Conservation (phyloP, 2,113 vertebrate species). For the Noturus placidus region DNA sequence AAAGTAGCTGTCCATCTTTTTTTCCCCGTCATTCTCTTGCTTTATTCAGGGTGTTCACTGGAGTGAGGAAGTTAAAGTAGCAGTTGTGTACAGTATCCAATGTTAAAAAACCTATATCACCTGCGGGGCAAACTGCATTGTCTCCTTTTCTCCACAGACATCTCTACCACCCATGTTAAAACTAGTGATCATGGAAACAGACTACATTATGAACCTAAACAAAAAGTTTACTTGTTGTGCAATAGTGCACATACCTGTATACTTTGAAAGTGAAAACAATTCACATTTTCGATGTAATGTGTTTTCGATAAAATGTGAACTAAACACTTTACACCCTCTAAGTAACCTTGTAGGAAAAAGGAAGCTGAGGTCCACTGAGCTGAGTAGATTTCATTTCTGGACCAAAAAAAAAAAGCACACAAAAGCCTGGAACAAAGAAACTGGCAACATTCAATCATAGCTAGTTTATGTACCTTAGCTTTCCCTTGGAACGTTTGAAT, state of each 20-base stretch:
- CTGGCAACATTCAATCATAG: no score
- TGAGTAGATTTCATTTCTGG: no score
- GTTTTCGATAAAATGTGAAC: no score
- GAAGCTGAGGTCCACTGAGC: no score
- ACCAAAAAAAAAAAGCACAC: no score
- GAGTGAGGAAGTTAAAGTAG: constrained; percentile 19
- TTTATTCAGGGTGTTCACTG: not conserved
- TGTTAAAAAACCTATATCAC: not conserved
- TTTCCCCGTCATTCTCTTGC: not conserved
- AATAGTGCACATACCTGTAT: not conserved
- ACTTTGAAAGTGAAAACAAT: not conserved
- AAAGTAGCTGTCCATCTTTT: constrained; percentile 49
- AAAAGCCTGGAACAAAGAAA: no score
- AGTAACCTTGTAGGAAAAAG: no score
- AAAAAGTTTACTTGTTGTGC: not conserved
- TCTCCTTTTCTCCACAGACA: not conserved
- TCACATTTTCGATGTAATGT: not conserved
- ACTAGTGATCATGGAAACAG: not conserved
- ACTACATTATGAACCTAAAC: not conserved
- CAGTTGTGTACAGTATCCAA: not conserved
- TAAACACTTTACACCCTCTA: no score
- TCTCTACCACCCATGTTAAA: not conserved
- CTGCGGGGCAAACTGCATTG: not conserved
- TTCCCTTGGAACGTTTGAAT: not conserved
- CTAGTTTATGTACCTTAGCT: no score